Conservation (phyloP, 92 coral and sea anemone genomes). For the Epizoanthus stellaris region DNA sequence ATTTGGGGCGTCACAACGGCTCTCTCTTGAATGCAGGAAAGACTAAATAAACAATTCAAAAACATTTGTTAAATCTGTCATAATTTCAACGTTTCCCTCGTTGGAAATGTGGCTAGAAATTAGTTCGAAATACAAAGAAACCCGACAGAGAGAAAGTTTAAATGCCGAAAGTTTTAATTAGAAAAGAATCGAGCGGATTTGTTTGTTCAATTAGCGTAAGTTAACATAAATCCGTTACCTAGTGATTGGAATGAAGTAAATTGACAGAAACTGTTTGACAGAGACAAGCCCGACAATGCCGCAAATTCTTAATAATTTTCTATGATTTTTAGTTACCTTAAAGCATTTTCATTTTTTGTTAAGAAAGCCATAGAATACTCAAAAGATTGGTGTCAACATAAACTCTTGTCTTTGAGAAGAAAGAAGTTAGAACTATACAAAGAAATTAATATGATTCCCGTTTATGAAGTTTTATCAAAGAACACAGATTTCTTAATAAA, state of each 20-base stretch:
- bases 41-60: neutral
- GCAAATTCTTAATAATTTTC: conserved; percentile 29
- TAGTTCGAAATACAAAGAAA: conserved; percentile 34
- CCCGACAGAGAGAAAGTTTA: conserved; percentile 21
- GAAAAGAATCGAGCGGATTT: conserved; percentile 39
- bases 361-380: neutral
- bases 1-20: no score
- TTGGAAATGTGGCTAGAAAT: conserved; percentile 32
- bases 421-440: neutral
- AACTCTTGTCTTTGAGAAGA: conserved; percentile 2
- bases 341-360: conserved; percentile 7
- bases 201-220: conserved; percentile 17
- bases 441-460: neutral
- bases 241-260: neutral
- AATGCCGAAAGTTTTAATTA: conserved; percentile 50
- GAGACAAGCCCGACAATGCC: neutral
- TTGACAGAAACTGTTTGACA: conserved; percentile 6
- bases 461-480: conserved; percentile 12
- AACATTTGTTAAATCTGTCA: conserved; percentile 9
- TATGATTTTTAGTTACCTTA: neutral
- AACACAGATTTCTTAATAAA: conserved; percentile 9
- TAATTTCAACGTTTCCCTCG: conserved; percentile 6
- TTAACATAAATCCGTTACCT: conserved; percentile 42
- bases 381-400: neutral
- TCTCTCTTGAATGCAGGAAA: neutral